These are phyloP conservation scores for Ostrea edulis DNA, from an alignment of 1,140 invertebrate species.

Conservation along the genomic window DNA sequence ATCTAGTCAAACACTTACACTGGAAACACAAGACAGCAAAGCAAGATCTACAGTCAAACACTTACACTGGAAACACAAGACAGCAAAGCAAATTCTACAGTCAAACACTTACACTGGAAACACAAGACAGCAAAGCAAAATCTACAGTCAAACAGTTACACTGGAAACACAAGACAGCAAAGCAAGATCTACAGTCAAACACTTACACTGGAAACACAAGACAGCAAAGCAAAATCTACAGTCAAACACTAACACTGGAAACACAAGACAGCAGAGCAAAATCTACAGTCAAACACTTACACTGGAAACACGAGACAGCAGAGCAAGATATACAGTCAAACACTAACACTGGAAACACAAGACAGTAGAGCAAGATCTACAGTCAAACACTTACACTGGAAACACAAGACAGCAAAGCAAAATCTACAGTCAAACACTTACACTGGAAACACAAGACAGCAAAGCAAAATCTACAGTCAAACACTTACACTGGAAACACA, in stretches of 20 bases:
- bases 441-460: not conserved
- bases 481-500: not conserved
- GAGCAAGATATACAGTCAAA: not conserved
- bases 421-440: not conserved
- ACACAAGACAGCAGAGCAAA: not conserved
- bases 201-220: not conserved
- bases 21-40: not conserved
- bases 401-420: not conserved
- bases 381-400: not conserved
- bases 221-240: not conserved
- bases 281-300: not conserved
- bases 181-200: not conserved
- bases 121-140: not conserved
- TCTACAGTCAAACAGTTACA: not conserved
- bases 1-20: not conserved
- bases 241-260: not conserved
- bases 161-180: not conserved
- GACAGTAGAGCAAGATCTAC: not conserved
- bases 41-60: not conserved
- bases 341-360: not conserved
- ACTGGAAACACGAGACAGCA: not conserved
- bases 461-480: not conserved
- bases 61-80: not conserved
- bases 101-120: not conserved
- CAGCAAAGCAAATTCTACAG: not conserved